phyloP scores from a whole-genome alignment of 1,140 invertebrate species.

The Neomicropteryx cornuta region DNA sequence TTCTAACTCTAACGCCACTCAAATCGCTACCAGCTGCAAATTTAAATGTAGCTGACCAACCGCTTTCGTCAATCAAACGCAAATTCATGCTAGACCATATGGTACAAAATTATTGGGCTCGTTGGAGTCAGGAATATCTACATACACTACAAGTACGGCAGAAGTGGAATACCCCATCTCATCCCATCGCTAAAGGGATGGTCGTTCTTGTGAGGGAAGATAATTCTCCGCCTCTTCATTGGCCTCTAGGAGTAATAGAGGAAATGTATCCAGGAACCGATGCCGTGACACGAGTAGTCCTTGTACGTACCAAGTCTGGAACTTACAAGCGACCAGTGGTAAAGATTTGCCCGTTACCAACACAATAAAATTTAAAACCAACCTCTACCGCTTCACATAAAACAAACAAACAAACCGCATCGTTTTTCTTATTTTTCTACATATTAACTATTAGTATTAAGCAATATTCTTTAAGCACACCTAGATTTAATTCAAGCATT shows the following conservation, averaged over 20 bases:
- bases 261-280: constrained; percentile 12
- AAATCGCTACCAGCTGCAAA: constrained; percentile 19
- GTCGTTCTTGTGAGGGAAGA: constrained; percentile 15
- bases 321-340: constrained; percentile 5
- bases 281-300: constrained; percentile 11
- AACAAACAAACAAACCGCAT: too few species aligned
- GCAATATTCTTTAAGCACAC: too few species aligned
- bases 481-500: too few species aligned
- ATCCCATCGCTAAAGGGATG: constrained; percentile 11
- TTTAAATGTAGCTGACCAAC: constrained; percentile 7
- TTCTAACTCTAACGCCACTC: constrained; percentile 19
- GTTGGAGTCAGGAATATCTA: constrained; percentile 22
- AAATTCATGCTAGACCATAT: constrained; percentile 14
- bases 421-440: too few species aligned
- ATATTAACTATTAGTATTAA: too few species aligned
- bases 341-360: constrained; percentile 2
- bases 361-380: too few species aligned
- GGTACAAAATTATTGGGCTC: constrained; percentile 23
- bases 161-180: constrained; percentile 14
- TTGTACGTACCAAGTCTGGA: constrained; percentile 14
- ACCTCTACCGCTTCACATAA: too few species aligned
- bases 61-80: constrained; percentile 13
- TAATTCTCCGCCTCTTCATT: constrained; percentile 12
- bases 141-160: constrained; percentile 15
- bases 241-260: constrained; percentile 15